Conservation (phyloP, 1,140 invertebrate genomes). For the Leucophenga varia region DNA sequence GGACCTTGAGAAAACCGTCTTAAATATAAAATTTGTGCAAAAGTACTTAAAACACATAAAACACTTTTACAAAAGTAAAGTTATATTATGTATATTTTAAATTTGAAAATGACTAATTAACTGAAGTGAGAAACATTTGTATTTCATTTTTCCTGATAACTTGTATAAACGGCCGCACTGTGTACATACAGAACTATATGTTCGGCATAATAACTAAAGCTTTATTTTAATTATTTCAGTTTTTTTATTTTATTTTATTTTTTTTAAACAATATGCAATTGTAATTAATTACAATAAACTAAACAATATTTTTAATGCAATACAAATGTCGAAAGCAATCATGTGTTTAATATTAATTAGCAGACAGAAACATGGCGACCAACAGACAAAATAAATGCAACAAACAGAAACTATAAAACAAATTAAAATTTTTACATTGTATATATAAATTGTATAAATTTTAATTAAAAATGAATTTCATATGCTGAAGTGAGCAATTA, state of each 20-base stretch:
- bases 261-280: conserved; percentile 12
- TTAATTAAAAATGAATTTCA: conserved; percentile 56
- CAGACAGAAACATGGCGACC: conserved; percentile 44
- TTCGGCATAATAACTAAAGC: no score
- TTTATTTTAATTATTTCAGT: no score
- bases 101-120: no score
- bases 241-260: conserved; percentile 5
- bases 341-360: conserved; percentile 54
- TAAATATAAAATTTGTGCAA: no score
- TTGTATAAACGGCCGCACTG: no score
- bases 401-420: conserved; percentile 11
- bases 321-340: conserved; percentile 45
- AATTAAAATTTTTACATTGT: background rate
- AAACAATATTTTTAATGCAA: conserved; percentile 55
- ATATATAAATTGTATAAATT: conserved; percentile 31
- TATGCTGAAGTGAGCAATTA: conserved; percentile 55
- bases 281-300: conserved; percentile 50
- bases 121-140: no score
- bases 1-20: no score
- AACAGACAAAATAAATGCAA: conserved; percentile 23
- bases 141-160: no score
- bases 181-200: no score
- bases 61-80: no score
- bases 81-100: no score
- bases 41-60: no score